Conservation (phyloP, 37 sponge, comb jelly and placozoan species). For the Beroe ovata region DNA sequence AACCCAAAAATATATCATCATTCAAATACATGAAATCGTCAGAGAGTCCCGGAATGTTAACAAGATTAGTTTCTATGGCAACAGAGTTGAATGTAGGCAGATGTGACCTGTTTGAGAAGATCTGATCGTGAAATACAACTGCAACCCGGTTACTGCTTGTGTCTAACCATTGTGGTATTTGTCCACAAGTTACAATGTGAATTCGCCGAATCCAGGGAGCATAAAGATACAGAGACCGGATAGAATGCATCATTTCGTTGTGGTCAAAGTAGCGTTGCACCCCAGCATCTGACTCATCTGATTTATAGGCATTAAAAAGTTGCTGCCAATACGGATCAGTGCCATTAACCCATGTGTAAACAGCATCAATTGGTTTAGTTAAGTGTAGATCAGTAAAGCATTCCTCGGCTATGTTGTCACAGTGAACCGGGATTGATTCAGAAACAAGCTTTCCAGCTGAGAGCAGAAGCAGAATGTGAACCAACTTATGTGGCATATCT, state of each 20-base stretch:
- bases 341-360: slow-evolving; percentile 98
- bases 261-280: neutral
- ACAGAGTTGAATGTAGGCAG: slow-evolving; percentile 95
- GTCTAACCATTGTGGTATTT: slow-evolving; percentile 94
- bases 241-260: slow-evolving; percentile 84
- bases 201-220: slow-evolving; percentile 94
- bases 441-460: too few relatives aligned
- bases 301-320: too few relatives aligned
- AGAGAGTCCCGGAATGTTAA: slow-evolving; percentile 86
- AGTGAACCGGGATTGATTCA: too few relatives aligned
- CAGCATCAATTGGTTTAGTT: slow-evolving; percentile 91
- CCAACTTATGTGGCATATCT: too few relatives aligned
- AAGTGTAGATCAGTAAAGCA: too few relatives aligned
- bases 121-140: slow-evolving; percentile 82
- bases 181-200: slow-evolving; percentile 94
- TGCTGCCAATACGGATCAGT: too few relatives aligned
- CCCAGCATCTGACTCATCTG: too few relatives aligned
- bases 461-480: too few relatives aligned
- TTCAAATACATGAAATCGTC: slow-evolving; percentile 88
- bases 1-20: slow-evolving; percentile 94
- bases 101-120: slow-evolving; percentile 85
- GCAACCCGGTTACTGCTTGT: slow-evolving; percentile 80
- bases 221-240: slow-evolving; percentile 81
- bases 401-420: too few relatives aligned
- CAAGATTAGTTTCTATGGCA: slow-evolving; percentile 89